phyloP scores from a whole-genome alignment of 2,113 vertebrate species.

The Dasypus novemcinctus region DNA sequence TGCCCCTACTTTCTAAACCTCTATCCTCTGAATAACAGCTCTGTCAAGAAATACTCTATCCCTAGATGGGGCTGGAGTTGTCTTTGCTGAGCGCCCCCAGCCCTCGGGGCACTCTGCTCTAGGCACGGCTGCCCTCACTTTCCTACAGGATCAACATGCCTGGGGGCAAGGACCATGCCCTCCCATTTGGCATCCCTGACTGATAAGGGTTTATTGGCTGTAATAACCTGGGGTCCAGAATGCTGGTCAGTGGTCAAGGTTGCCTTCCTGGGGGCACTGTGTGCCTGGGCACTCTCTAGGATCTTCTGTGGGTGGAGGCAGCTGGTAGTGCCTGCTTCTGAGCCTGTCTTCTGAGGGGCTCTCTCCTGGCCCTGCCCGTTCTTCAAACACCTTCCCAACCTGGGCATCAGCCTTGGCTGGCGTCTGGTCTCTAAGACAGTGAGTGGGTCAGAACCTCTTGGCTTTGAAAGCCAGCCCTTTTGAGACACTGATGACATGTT shows the following conservation, averaged over 20 bases:
- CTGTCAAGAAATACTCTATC: neutral
- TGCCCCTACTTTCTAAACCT: neutral
- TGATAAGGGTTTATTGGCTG: neutral
- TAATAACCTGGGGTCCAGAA: neutral
- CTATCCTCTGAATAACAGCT: neutral
- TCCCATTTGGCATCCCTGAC: neutral
- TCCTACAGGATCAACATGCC: neutral
- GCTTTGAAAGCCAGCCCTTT: neutral
- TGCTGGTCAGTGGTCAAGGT: neutral
- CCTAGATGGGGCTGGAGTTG: neutral
- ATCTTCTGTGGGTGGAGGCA: neutral
- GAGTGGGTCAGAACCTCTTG: neutral
- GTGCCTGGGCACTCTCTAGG: neutral
- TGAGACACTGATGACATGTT: neutral
- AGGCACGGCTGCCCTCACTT: too few species aligned
- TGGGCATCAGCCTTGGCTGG: neutral
- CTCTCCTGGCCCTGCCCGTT: neutral
- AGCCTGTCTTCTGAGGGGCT: neutral
- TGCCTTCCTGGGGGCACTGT: neutral
- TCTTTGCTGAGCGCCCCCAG: neutral
- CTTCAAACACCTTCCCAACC: neutral
- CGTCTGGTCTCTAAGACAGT: neutral
- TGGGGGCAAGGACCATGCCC: neutral
- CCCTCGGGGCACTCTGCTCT: neutral
- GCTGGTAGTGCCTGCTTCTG: neutral